Base-by-base conservation (phyloP, 2,888 invertebrate species). In the Macaria liturata region DNA sequence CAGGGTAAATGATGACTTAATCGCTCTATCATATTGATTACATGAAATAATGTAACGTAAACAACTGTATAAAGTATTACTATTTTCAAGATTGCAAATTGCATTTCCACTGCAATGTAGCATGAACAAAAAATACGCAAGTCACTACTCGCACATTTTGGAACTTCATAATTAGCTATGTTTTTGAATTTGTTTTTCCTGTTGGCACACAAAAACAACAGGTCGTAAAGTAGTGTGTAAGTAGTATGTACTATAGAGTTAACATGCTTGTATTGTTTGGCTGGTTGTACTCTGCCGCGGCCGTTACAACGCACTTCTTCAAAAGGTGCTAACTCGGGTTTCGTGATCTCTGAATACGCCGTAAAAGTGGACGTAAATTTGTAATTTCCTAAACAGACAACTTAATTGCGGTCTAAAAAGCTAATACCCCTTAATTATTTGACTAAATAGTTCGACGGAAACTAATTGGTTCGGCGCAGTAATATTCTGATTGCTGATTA, bases 271-370 rank as follows among this genome's bases (percentile, higher is more conserved):
- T 58, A 55, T 52, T 43, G 20, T 1, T 2, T 20, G 20, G 20
- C 20, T 20, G 20, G 20, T 20, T 20, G 20, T 20, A 20, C 20
- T 20, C 20, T 20, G 9, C 6, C 44, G 56, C 61, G 49, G 62
- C 68, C 70, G 65, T 68, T 71, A 65, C 70, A 68, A 70, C 68
- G 71, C 74, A 74, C 70, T 79, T 77, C 72, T 73, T 73, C 70
- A 72, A 74, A 72, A 85, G 85, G 86, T 88, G 89, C 81, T 90
- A 90, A 91, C 77, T 78, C 70, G 71, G 69, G 73, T 75, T 83
- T 81, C 90, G 88, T 90, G 89, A 85, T 81, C 78, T 76, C 76
- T 78, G 78, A 82, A 83, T 83, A 78, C 72, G 71, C 68, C 70
- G 80, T 82, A 84, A 84, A 80, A 82, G 77, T 73, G 74, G 64